Evolutionary conservation across 2,888 invertebrate species (phyloP), one percentile per base, ranked within the genome.

Genomic region (Callyntrura sp.): DNA sequence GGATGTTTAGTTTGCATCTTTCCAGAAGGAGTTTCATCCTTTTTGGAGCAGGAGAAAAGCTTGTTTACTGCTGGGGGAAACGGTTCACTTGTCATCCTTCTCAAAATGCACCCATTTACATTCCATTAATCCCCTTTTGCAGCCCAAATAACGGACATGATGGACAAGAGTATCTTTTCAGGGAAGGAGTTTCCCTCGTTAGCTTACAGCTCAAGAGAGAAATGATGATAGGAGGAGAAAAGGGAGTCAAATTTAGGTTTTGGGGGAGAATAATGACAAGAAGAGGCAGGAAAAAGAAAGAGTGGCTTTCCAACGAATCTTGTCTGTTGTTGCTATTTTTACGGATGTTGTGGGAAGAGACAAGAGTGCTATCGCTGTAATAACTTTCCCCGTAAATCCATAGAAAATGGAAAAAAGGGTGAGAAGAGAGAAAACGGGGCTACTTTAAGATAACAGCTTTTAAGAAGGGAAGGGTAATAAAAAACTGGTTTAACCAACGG

Each of bases 21-120:
- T n/a, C n/a, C n/a, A n/a, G n/a, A n/a, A n/a, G n/a, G n/a, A n/a
- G n/a, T n/a, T n/a, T n/a, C n/a, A n/a, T n/a, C n/a, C n/a, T n/a
- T n/a, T n/a, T n/a, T n/a, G n/a, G n/a, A n/a, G n/a, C n/a, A n/a
- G n/a, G n/a, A n/a, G n/a, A n/a, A n/a, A n/a, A n/a, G n/a, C 28
- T 68, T 68, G 11, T 8, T 17, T n/a, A 25, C 14, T 8, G 68
- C 68, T 68, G 20, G n/a, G 4, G n/a, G n/a, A n/a, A n/a, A n/a
- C n/a, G 3, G 5, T 28, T 14, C 43, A 11, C n/a, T n/a, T 25
- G 78, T 20, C 81, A 51, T 43, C 11, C 17, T 51, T 25, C n/a
- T 51, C 25, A 60, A 82, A 82, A 82, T 84, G 70, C 84, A 73
- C 57, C 84, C 73, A 84, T 84, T 84, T 84, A 84, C 84, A 84